These are phyloP conservation scores for Etheostoma cragini DNA, from an alignment of 2,113 vertebrate species.

Conservation along the genomic window DNA sequence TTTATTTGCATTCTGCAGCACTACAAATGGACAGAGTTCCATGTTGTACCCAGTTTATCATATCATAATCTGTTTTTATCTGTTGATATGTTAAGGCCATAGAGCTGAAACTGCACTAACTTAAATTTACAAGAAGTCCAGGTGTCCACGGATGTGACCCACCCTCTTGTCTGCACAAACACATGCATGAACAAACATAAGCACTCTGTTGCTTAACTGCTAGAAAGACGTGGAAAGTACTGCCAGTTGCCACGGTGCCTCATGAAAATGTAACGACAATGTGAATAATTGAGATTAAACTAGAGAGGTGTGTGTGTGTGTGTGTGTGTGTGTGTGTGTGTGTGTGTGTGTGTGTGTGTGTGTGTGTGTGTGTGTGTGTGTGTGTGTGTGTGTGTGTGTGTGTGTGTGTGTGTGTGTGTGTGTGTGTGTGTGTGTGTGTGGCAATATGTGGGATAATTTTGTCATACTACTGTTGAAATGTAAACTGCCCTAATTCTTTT, in stretches of 20 bases:
- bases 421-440: neutral
- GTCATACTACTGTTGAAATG: neutral
- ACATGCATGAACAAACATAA: conserved; percentile 31
- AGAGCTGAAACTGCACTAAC: neutral
- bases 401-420: too few relatives aligned
- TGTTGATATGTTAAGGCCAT: neutral
- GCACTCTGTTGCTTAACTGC: conserved; percentile 41
- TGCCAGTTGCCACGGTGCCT: conserved; percentile 50
- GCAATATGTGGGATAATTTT: neutral
- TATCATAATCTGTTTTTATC: neutral
- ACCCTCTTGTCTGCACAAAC: conserved; percentile 7
- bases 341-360: neutral
- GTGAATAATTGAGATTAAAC: conserved; percentile 79
- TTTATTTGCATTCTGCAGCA: conserved; percentile 31
- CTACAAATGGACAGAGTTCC: conserved; percentile 12
- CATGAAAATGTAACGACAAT: conserved; percentile 72
- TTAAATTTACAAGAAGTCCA: neutral
- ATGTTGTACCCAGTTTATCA: too few relatives aligned
- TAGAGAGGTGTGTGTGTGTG: conserved; percentile 1
- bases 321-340: conserved; percentile 1
- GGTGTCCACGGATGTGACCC: conserved; percentile 11
- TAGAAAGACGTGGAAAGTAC: conserved; percentile 39
- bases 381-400: neutral
- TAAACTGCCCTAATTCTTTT: neutral
- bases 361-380: conserved; percentile 17